Conservation (phyloP, 2,113 vertebrate species). For the Scomber colias region DNA sequence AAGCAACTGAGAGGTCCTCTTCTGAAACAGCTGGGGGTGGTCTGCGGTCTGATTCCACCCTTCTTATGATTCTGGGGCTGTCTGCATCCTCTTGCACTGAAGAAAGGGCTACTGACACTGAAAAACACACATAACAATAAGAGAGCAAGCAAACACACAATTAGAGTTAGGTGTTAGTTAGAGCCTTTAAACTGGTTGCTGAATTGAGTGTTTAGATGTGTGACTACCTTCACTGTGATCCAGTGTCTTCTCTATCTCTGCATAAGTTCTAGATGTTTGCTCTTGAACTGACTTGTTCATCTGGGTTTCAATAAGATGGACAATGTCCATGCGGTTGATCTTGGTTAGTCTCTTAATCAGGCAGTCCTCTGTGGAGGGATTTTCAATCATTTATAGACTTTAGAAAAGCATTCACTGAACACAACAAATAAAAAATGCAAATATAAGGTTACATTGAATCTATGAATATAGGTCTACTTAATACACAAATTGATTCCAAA, state of each 20-base stretch:
- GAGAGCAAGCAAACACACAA: neutral
- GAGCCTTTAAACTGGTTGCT: neutral
- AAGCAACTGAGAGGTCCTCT: slow-evolving; percentile 94
- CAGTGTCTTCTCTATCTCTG: slow-evolving; percentile 93
- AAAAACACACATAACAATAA: slow-evolving; percentile 19
- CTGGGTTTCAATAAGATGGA: slow-evolving; percentile 94
- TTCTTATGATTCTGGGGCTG: slow-evolving; percentile 83
- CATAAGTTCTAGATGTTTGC: slow-evolving; percentile 87
- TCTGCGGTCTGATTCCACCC: slow-evolving; percentile 81
- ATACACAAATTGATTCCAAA: slow-evolving; percentile 2
- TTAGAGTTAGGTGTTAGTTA: neutral
- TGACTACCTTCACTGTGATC: slow-evolving; percentile 95
- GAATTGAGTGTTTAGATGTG: neutral
- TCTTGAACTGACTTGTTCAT: slow-evolving; percentile 88
- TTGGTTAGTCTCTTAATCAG: slow-evolving; percentile 94
- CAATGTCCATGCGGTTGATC: slow-evolving; percentile 98
- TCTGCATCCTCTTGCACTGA: slow-evolving; percentile 91
- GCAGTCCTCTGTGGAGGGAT: slow-evolving; percentile 85
- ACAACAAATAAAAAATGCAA: slow-evolving; percentile 1
- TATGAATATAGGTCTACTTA: neutral
- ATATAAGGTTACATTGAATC: slow-evolving; percentile 16
- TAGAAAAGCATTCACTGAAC: slow-evolving; percentile 6
- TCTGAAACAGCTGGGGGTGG: slow-evolving; percentile 95
- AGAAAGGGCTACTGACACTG: slow-evolving; percentile 89
- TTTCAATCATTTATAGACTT: neutral